A percentile compares a stretch with the other conserved stretches of the same genome.
phyloP scores from a whole-genome alignment of 2,797 vertebrate species.

The Lophotriccus pileatus region DNA sequence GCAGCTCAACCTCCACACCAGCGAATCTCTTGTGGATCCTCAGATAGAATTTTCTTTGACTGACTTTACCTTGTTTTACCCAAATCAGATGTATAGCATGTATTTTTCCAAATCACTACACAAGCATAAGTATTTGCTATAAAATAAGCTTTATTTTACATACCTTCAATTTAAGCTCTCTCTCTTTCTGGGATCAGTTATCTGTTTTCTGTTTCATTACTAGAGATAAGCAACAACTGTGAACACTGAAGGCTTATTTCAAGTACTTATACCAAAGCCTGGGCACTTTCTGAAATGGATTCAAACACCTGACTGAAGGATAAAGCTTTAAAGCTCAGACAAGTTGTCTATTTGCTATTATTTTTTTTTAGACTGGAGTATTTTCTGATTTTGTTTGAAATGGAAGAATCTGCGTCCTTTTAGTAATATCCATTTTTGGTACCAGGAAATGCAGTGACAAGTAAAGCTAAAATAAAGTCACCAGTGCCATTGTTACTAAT shows the following conservation, averaged over 20 bases:
- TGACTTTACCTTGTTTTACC: not conserved
- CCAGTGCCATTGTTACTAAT: slow-evolving; percentile 36
- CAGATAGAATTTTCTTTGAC: not conserved
- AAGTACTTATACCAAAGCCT: not conserved
- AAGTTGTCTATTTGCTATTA: not conserved
- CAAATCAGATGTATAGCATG: not conserved
- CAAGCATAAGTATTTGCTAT: not conserved
- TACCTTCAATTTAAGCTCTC: not conserved
- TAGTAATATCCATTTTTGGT: not conserved
- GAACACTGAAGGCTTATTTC: not conserved
- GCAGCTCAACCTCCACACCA: not conserved
- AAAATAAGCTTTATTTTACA: not conserved
- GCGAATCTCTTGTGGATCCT: not conserved
- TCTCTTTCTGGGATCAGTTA: not conserved
- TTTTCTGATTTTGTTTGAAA: not conserved
- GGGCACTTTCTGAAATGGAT: not conserved
- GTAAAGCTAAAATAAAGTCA: slow-evolving; percentile 39
- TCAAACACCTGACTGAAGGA: not conserved
- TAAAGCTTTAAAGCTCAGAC: not conserved
- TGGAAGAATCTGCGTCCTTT: not conserved
- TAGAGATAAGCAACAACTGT: not conserved
- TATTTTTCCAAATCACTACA: not conserved
- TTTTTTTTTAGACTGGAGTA: not conserved
- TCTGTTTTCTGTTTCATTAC: not conserved
- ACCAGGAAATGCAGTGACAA: not conserved